Evolutionary conservation across 2,888 invertebrate species (phyloP), one percentile per base, ranked within the genome.

Genomic region (Drosophila pegasa): DNA sequence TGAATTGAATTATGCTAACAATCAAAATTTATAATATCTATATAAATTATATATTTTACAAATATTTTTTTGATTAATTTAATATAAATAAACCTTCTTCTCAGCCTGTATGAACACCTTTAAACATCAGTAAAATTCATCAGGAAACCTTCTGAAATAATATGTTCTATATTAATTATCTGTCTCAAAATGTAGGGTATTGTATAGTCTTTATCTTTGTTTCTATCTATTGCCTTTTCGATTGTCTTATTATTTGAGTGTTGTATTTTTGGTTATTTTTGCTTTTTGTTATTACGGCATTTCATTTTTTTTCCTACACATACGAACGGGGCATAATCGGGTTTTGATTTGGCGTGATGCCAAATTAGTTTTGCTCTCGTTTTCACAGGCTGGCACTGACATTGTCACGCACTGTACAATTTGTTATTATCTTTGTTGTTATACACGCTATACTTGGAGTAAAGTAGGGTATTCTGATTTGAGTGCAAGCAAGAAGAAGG

Each of bases 331-430:
- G 47, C 57, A 74, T 86, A 75, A 86, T 83, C 74, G 81, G 62
- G 50, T 45, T 75, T 87, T 75, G 61, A 76, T 72, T 83, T 85
- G 84, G 84, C 70, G 40, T 5, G 27, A 2, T 38, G 78, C 85
- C 85, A 85, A 80, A 80, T 87, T 79, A 78, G 67, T 79, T 85
- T 77, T 72, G 79, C 84, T 87, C 87, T 83, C 78, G 77, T 80
- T 87, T 87, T 84, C 75, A 69, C 66, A 69, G 59, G 67, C 54
- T 85, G 82, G 88, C 88, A 74, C 70, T 83, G 83, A 83, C 83
- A 83, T 83, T 83, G 83, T 79, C 88, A 82, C 85, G 71, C 70
- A 56, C 61, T 75, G 31, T n/a, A 22, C 16, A 47, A 22, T 31
- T 33, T 48, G 54, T 38, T 55, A 18, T 55, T 55, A 25, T 66